These are phyloP conservation scores for Rutilus rutilus DNA, from an alignment of 2,113 vertebrate species.

Conservation along the genomic window DNA sequence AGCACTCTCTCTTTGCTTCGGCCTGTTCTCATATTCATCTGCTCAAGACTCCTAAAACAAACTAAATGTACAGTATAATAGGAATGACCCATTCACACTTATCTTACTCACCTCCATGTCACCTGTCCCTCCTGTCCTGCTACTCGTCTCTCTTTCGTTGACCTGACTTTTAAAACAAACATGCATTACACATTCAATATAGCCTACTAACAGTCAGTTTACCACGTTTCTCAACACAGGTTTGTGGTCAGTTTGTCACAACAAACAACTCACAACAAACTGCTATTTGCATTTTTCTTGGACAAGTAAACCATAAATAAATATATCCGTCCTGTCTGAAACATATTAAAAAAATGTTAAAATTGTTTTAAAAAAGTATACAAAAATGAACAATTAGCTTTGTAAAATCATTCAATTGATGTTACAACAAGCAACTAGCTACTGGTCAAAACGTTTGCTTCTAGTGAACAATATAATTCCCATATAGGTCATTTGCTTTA, in stretches of 20 bases:
- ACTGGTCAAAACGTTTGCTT: no score
- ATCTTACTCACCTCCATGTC: background rate
- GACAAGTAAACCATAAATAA: background rate
- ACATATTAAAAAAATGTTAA: background rate
- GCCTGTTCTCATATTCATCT: background rate
- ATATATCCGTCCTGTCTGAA: no score
- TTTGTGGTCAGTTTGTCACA: background rate
- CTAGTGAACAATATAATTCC: no score
- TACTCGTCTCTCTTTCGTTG: background rate
- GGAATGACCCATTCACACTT: background rate
- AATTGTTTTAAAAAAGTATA: background rate
- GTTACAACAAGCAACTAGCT: no score
- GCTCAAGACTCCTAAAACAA: background rate
- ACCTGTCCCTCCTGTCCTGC: background rate
- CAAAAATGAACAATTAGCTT: background rate
- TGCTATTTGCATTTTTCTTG: background rate
- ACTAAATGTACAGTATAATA: background rate
- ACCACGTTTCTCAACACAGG: background rate
- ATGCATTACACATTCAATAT: background rate
- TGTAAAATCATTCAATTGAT: background rate
- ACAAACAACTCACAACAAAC: background rate
- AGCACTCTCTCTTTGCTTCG: constrained; percentile 19
- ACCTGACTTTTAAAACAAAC: background rate
- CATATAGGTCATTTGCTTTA: no score
- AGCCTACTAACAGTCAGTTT: background rate